phyloP scores from a whole-genome alignment of 2,113 vertebrate species.

The Tyto alba region DNA sequence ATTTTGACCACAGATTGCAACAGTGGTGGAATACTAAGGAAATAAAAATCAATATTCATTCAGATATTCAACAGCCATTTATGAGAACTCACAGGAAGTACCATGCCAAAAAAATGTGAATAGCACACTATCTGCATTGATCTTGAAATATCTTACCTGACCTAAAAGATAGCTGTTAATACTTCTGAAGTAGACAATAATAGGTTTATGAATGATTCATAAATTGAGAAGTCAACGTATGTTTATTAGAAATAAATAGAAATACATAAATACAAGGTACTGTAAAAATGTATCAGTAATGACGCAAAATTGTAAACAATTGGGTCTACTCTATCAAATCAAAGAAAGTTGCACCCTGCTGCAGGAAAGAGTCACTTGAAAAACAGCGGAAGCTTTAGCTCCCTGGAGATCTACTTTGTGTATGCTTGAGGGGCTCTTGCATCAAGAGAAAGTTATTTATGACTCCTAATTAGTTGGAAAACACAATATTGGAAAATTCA shows the following conservation, averaged over 20 bases:
- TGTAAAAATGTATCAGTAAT: neutral
- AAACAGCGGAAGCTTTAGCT: neutral
- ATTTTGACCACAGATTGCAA: neutral
- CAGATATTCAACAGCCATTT: neutral
- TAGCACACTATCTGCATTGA: neutral
- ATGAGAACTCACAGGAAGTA: neutral
- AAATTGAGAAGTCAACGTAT: neutral
- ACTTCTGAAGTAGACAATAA: neutral
- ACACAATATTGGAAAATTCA: neutral
- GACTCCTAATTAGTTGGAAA: neutral
- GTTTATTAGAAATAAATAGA: neutral
- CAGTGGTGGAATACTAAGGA: neutral
- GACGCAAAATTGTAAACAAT: neutral
- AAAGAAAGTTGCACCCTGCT: neutral
- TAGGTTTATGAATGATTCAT: neutral
- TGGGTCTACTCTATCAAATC: neutral
- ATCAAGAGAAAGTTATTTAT: neutral
- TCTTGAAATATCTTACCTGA: neutral
- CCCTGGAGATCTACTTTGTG: neutral
- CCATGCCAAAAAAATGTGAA: accelerated
- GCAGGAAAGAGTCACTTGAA: neutral
- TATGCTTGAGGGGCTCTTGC: neutral
- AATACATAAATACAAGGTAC: neutral
- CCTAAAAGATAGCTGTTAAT: neutral
- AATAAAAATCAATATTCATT: neutral